A percentile compares a stretch with the other conserved stretches of the same genome.
Conservation (phyloP, 1,140 invertebrate species). For the Paralvinella palmiformis region DNA sequence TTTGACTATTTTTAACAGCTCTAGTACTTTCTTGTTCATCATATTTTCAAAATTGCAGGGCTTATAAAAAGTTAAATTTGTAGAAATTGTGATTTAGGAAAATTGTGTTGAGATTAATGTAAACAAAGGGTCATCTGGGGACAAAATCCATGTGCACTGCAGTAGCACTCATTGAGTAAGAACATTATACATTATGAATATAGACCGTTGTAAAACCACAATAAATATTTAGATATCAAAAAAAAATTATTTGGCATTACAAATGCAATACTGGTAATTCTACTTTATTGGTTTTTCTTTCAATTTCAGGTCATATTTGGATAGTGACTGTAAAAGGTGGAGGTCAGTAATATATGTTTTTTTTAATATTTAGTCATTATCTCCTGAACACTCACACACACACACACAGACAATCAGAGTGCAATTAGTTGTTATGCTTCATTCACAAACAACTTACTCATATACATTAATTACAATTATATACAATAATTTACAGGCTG, state of each 20-base stretch:
- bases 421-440: too few species aligned
- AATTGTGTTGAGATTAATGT: too few species aligned
- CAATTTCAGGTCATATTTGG: constrained; percentile 62
- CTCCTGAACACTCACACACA: too few species aligned
- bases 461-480: too few species aligned
- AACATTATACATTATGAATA: not conserved
- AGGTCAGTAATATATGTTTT: constrained; percentile 48
- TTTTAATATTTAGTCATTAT: not conserved
- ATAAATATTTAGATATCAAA: not conserved
- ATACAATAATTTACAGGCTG: constrained; percentile 50
- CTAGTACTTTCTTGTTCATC: too few species aligned
- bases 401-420: too few species aligned
- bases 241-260: not conserved
- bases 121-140: not conserved
- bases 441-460: too few species aligned
- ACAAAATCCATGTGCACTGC: not conserved
- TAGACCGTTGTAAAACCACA: not conserved
- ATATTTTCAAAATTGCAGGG: too few species aligned
- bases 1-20: too few species aligned
- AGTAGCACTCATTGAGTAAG: not conserved
- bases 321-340: constrained; percentile 86
- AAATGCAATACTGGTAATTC: not conserved
- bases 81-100: too few species aligned
- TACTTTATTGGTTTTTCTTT: constrained; percentile 8
- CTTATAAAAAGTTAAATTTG: too few species aligned